Percentiles rank a stretch among this genome's conserved stretches.
Conservation (phyloP, 2,113 vertebrate species). For the Callorhinus ursinus region DNA sequence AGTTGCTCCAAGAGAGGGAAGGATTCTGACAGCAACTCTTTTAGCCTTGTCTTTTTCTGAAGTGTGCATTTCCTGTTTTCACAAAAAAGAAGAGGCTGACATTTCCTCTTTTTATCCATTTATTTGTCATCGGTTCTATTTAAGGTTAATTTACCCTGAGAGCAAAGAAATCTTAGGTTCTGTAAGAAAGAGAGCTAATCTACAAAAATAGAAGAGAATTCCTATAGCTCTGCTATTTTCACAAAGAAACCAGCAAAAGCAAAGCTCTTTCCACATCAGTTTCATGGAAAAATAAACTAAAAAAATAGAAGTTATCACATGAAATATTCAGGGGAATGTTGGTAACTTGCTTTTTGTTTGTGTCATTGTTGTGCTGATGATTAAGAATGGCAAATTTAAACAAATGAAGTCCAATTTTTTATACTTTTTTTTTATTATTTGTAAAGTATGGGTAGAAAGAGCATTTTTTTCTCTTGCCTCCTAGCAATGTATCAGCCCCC, state of each 20-base stretch:
- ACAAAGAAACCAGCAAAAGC: background rate
- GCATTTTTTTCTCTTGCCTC: slow-evolving; percentile 23
- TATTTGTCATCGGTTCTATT: background rate
- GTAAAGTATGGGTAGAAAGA: slow-evolving; percentile 14
- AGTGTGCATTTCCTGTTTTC: slow-evolving; percentile 9
- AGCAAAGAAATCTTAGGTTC: background rate
- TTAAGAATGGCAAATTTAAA: background rate
- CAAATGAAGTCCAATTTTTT: background rate
- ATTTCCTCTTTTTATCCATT: background rate
- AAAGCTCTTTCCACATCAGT: background rate
- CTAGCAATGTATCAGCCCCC: background rate
- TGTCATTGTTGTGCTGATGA: background rate
- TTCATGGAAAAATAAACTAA: background rate
- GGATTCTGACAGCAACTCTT: background rate
- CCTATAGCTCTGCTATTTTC: background rate
- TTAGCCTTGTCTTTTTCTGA: background rate
- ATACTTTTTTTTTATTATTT: background rate
- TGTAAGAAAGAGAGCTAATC: background rate
- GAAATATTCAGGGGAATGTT: background rate
- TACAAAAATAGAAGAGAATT: background rate
- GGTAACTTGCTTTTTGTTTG: background rate
- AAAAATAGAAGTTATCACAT: background rate
- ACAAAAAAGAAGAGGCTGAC: background rate
- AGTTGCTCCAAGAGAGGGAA: background rate
- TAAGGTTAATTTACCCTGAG: slow-evolving; percentile 56